Evolutionary conservation across 2,797 vertebrate genomes (phyloP).

Genomic region (Brachyrhaphis roseni): DNA sequence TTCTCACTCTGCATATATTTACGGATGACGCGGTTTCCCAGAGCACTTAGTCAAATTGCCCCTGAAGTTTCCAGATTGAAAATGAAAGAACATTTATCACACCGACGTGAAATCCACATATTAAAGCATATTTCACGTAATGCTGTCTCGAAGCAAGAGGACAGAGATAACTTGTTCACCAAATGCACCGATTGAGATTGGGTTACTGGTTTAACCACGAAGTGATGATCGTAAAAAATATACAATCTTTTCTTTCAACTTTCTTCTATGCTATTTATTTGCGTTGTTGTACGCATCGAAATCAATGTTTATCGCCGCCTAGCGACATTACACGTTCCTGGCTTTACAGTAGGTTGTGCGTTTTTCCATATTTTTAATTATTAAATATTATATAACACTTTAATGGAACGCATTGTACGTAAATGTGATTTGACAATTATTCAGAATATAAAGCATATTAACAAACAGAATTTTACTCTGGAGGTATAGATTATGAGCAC

Average conservation of each 20-base stretch:
- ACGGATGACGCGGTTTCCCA: neutral
- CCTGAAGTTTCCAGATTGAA: neutral
- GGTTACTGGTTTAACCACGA: neutral
- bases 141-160: neutral
- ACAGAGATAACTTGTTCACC: too few species aligned
- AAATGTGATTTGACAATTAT: too few species aligned
- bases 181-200: neutral
- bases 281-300: neutral
- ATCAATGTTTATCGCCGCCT: neutral
- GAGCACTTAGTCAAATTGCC: neutral
- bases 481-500: conserved; percentile 26
- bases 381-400: neutral
- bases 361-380: neutral
- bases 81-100: neutral
- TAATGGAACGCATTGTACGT: rapidly evolving
- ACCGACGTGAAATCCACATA: neutral
- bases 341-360: rapidly evolving
- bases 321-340: neutral
- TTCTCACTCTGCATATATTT: conserved; percentile 21
- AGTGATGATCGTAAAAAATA: neutral
- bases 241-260: conserved; percentile 10
- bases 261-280: conserved; percentile 32
- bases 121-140: neutral
- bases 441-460: neutral
- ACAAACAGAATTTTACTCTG: rapidly evolving